Percentiles rank a stretch among this genome's conserved stretches.
These are phyloP conservation scores for Dendronephthya gigantea DNA, from an alignment of 64 coral and sea anemone genomes.

Conservation along the genomic window DNA sequence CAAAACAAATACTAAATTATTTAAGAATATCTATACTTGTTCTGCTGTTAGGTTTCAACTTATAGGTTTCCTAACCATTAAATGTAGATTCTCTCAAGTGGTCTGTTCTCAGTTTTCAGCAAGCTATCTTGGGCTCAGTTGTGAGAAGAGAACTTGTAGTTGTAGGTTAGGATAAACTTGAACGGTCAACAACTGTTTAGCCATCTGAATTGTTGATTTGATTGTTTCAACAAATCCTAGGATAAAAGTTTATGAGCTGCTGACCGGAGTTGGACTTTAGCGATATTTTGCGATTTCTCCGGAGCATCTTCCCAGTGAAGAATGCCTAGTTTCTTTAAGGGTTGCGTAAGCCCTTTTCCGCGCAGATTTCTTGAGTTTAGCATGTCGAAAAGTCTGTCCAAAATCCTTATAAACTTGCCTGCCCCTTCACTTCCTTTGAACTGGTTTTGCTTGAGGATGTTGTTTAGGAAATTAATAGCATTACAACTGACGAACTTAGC, in stretches of 20 bases:
- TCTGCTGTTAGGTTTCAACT: constrained; percentile 40
- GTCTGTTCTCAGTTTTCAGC: constrained; percentile 37
- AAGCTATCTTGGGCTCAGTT: constrained; percentile 33
- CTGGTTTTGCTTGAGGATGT: neutral
- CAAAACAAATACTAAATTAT: constrained; percentile 39
- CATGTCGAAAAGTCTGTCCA: neutral
- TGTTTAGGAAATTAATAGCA: constrained; percentile 1
- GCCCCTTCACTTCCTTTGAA: neutral
- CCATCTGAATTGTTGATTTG: neutral
- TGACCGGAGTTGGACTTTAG: neutral
- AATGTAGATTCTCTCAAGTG: constrained; percentile 38
- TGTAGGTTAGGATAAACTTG: neutral
- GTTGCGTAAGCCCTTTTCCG: neutral
- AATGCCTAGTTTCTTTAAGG: neutral
- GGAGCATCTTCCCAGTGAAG: neutral
- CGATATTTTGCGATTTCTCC: neutral
- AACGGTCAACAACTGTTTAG: neutral
- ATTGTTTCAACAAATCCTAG: neutral
- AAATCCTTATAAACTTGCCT: neutral
- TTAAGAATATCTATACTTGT: constrained; percentile 28
- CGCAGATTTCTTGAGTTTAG: neutral
- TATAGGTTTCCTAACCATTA: constrained; percentile 7
- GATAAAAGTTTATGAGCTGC: neutral
- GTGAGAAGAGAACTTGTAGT: too few relatives aligned
- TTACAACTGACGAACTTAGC: neutral